A percentile compares a stretch with the other conserved stretches of the same genome.
These are phyloP conservation scores for Junonia oenone DNA, from an alignment of 2,888 invertebrate genomes.

Conservation along the genomic window DNA sequence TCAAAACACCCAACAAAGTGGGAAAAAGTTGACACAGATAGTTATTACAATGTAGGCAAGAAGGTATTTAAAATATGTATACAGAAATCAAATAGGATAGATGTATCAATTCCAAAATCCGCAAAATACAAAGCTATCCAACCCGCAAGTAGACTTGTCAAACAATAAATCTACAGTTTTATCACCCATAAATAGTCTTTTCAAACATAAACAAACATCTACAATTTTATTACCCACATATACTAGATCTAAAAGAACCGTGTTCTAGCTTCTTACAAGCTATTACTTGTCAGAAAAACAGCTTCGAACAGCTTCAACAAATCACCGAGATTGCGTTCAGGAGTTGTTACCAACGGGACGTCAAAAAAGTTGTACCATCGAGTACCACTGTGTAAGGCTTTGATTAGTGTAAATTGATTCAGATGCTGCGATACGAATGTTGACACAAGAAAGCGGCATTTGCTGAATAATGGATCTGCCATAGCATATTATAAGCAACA, in stretches of 20 bases:
- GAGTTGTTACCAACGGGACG: neutral
- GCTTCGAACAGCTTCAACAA: neutral
- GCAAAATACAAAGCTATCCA: no score
- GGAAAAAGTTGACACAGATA: no score
- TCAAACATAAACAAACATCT: neutral
- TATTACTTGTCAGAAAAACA: neutral
- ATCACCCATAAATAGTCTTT: neutral
- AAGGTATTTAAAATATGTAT: no score
- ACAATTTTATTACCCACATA: neutral
- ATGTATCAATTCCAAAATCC: no score
- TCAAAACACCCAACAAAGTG: no score
- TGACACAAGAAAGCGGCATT: slow-evolving; percentile 43
- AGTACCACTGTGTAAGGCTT: slow-evolving; percentile 7
- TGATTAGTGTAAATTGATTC: slow-evolving; percentile 48
- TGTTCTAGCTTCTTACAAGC: neutral
- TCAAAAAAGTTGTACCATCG: slow-evolving; percentile 1
- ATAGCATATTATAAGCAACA: neutral
- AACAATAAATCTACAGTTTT: neutral
- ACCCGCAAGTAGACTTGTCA: no score
- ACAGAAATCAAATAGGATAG: no score
- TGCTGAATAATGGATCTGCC: slow-evolving; percentile 47
- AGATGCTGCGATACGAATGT: slow-evolving; percentile 35
- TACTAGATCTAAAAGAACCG: neutral
- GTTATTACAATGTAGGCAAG: no score
- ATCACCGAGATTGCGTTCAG: neutral